A percentile compares a stretch with the other conserved stretches of the same genome.
Conservation (phyloP, 1,140 invertebrate genomes). For the Lamellibrachia luymesi region DNA sequence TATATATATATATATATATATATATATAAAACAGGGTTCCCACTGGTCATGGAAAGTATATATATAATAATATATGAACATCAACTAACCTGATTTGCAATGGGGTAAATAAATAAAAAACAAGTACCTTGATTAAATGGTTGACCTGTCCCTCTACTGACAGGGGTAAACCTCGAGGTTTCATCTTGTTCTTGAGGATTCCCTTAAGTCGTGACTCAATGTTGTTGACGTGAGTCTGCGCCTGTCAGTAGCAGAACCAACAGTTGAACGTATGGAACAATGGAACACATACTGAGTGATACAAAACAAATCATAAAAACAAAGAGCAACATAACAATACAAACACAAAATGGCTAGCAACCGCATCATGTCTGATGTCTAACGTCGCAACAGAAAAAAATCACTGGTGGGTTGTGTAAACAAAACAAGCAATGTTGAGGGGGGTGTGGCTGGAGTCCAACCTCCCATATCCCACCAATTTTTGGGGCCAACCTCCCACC, state of each 20-base stretch:
- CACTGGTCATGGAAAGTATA: too few species aligned
- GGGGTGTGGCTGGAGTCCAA: too few species aligned
- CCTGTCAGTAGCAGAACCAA: slow-evolving; percentile 57
- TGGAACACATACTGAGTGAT: not conserved
- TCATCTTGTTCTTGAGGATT: slow-evolving; percentile 64
- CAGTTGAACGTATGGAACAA: not conserved
- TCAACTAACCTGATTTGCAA: not conserved
- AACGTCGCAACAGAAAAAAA: too few species aligned
- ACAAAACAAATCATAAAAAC: not conserved
- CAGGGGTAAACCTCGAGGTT: slow-evolving; percentile 54
- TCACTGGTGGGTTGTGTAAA: too few species aligned
- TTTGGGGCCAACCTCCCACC: too few species aligned
- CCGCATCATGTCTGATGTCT: too few species aligned
- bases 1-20: not conserved
- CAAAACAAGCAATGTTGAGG: too few species aligned
- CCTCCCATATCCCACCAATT: too few species aligned
- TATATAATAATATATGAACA: not conserved
- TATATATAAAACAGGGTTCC: not conserved
- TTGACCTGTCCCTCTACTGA: slow-evolving; percentile 94
- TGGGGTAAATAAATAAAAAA: not conserved
- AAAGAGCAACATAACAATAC: too few species aligned
- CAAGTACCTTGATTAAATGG: slow-evolving; percentile 70
- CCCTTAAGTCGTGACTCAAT: slow-evolving; percentile 81
- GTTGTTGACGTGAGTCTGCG: slow-evolving; percentile 74
- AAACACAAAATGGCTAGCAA: too few species aligned